Percentiles rank a stretch among this genome's conserved stretches.
Evolutionary conservation across 2,113 vertebrate species (phyloP).

Genomic region (Amblyornis subalaris): DNA sequence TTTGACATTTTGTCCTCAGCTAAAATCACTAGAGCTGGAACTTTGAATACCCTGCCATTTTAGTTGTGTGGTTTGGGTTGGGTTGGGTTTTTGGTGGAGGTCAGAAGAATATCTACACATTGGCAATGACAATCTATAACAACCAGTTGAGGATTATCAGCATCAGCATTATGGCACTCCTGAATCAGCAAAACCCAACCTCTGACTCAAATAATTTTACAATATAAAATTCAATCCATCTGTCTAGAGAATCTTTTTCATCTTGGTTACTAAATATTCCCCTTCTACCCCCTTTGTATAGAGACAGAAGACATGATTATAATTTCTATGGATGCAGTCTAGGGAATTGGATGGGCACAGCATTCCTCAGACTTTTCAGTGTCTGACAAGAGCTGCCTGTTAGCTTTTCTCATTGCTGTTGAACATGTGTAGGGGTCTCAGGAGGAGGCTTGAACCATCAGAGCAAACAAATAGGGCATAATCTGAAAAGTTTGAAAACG

Average conservation of each 20-base stretch:
- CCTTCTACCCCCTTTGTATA: background rate
- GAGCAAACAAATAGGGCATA: background rate
- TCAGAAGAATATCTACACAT: background rate
- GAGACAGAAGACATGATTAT: background rate
- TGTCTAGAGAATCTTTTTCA: background rate
- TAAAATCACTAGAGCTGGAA: background rate
- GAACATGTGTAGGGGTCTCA: background rate
- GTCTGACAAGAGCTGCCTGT: background rate
- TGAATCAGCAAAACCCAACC: background rate
- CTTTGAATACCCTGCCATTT: background rate
- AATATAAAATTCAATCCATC: background rate
- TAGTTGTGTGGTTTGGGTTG: background rate
- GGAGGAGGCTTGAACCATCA: background rate
- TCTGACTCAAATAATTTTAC: background rate
- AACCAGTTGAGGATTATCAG: background rate
- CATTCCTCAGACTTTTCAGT: background rate
- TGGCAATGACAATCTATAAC: background rate
- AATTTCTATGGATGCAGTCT: background rate
- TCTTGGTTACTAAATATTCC: background rate
- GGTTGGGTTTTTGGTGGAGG: background rate
- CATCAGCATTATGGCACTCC: background rate
- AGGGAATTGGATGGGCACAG: background rate
- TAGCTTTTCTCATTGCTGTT: background rate
- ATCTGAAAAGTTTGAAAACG: background rate
- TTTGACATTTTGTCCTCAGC: background rate